Evolutionary conservation across 2,888 invertebrate genomes (phyloP).

Genomic region (Chloromyia formosa): DNA sequence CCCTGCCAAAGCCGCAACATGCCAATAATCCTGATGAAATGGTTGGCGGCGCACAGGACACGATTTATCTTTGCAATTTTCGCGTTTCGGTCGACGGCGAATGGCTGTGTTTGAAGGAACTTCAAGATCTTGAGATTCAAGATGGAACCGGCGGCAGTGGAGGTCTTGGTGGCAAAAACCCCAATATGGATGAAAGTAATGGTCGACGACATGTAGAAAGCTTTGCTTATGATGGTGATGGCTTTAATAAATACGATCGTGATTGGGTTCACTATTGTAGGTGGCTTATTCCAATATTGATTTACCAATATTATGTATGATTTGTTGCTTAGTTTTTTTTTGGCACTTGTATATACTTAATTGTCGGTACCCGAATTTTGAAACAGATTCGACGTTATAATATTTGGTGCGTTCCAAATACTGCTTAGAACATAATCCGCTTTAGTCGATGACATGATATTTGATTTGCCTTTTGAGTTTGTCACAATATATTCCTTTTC

Average conservation of each 20-base stretch:
- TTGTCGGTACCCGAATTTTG: too few species aligned
- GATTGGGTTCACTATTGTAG: conserved; percentile 63
- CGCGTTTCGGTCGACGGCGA: conserved; percentile 97
- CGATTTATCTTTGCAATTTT: conserved; percentile 96
- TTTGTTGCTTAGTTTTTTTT: conserved; percentile 9
- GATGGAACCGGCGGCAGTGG: conserved; percentile 60
- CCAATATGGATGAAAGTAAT: conserved; percentile 52
- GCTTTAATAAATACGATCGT: conserved; percentile 61
- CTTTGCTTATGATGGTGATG: conserved; percentile 53
- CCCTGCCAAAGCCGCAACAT: conserved; percentile 64
- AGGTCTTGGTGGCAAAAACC: conserved; percentile 47
- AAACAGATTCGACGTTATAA: too few species aligned
- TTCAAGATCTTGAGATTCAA: conserved; percentile 90
- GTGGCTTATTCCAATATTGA: conserved; percentile 59
- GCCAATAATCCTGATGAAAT: conserved; percentile 61
- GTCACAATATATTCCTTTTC: too few species aligned
- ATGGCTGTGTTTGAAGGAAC: conserved; percentile 93
- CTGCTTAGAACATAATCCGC: too few species aligned
- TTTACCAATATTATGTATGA: conserved; percentile 22
- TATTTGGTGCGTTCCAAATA: too few species aligned
- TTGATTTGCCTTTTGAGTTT: too few species aligned
- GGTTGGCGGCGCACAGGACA: conserved; percentile 84
- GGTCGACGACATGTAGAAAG: conserved; percentile 52
- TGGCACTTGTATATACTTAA: background rate
- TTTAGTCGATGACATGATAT: too few species aligned